Percentiles rank a stretch among this genome's conserved stretches.
Conservation (phyloP, 2,113 vertebrate species). For the Myocastor coypus region DNA sequence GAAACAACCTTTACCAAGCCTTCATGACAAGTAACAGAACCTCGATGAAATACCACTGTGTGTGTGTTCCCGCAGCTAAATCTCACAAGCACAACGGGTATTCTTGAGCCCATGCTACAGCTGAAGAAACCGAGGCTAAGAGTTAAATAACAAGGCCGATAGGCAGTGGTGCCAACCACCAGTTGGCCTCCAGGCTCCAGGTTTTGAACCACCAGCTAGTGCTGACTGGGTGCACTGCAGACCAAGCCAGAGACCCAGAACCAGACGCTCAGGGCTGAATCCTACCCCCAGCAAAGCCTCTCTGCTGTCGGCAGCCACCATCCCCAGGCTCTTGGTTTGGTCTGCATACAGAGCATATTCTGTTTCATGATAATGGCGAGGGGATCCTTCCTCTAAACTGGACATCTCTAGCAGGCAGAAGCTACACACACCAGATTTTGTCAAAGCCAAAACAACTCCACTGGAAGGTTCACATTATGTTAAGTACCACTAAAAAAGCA, state of each 20-base stretch:
- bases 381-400: neutral
- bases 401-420: neutral
- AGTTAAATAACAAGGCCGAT: neutral
- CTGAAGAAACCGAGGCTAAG: constrained; percentile 2
- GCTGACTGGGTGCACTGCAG: accelerated
- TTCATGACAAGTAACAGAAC: neutral
- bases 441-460: neutral
- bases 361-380: neutral
- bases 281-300: neutral
- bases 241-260: neutral
- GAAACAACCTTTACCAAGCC: neutral
- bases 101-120: neutral
- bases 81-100: accelerated
- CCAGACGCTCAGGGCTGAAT: neutral
- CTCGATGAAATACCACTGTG: neutral
- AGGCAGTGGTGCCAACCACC: neutral
- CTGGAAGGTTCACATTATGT: neutral
- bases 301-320: neutral
- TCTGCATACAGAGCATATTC: neutral
- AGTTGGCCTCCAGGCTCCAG: neutral
- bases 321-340: neutral
- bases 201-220: neutral
- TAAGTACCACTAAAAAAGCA: neutral
- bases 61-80: neutral
- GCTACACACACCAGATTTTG: neutral